A percentile compares a stretch with the other conserved stretches of the same genome.
Conservation (phyloP, 2,113 vertebrate species). For the Genyomyrus donnyi region DNA sequence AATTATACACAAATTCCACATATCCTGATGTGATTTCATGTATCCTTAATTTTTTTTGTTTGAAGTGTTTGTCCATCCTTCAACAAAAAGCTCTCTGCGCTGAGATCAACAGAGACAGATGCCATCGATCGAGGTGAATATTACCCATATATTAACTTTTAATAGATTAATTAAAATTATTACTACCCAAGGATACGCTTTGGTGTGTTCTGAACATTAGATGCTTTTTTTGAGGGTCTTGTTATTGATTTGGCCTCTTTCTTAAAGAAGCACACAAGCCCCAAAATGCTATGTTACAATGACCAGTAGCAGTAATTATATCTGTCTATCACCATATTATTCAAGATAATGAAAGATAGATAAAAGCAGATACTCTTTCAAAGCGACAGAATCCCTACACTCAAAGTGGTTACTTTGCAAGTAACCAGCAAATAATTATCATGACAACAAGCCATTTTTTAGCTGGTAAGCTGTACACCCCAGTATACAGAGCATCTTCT, state of each 20-base stretch:
- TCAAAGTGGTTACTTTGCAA: neutral
- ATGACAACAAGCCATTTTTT: neutral
- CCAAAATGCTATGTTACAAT: neutral
- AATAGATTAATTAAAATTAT: neutral
- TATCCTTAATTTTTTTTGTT: neutral
- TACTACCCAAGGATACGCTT: neutral
- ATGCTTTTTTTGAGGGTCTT: neutral
- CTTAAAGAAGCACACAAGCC: neutral
- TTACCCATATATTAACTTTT: neutral
- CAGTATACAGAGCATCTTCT: neutral
- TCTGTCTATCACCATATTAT: neutral
- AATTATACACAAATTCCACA: neutral
- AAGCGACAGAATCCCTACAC: neutral
- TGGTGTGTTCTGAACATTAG: neutral
- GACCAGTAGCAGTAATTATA: neutral
- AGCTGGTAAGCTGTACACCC: neutral
- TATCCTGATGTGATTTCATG: neutral
- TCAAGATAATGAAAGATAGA: neutral
- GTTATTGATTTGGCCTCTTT: neutral
- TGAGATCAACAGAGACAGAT: slow-evolving; percentile 45
- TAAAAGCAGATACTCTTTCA: neutral
- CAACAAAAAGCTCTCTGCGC: slow-evolving; percentile 33
- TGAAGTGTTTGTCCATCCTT: slow-evolving; percentile 51
- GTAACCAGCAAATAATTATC: neutral
- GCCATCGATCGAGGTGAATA: slow-evolving; percentile 58